Conservation (phyloP, 2,888 invertebrate genomes). For the Yponomeuta plumbellus region DNA sequence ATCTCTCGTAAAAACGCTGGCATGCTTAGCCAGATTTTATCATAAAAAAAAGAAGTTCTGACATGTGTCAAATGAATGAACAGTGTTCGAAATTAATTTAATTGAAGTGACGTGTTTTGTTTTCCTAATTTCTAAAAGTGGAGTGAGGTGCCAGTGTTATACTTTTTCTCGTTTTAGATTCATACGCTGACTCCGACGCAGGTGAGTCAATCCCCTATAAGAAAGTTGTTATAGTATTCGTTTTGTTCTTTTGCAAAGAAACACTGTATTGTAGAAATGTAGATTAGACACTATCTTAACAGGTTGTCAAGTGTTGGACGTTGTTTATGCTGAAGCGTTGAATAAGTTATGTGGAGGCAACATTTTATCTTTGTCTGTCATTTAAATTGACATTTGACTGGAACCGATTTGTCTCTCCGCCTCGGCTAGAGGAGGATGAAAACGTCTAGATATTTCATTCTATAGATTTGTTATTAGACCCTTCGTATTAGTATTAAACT, state of each 20-base stretch:
- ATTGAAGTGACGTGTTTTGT: not conserved
- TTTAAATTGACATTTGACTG: slow-evolving; percentile 10
- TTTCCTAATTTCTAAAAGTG: not conserved
- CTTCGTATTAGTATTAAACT: too few species aligned
- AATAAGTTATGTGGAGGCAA: slow-evolving; percentile 12
- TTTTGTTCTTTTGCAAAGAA: not conserved
- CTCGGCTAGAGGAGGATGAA: not conserved
- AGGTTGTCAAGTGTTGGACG: slow-evolving; percentile 5
- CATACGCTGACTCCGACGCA: not conserved
- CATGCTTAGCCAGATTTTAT: not conserved
- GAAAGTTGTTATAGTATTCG: not conserved
- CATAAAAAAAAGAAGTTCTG: not conserved
- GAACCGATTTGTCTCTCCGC: slow-evolving; percentile 8
- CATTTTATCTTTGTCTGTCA: slow-evolving; percentile 14
- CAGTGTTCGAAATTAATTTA: slow-evolving; percentile 2
- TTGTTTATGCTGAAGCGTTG: slow-evolving; percentile 11
- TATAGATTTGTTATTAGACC: not conserved
- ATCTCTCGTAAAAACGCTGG: slow-evolving; percentile 2
- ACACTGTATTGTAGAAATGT: slow-evolving; percentile 6
- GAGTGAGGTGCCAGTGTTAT: slow-evolving; percentile 7
- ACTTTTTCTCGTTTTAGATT: not conserved
- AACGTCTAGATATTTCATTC: not conserved
- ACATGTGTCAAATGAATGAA: not conserved
- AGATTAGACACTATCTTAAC: slow-evolving; percentile 12
- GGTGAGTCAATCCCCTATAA: slow-evolving; percentile 6